Percentiles rank a stretch among this genome's conserved stretches.
Evolutionary conservation across 1,140 invertebrate genomes (phyloP).

Genomic region (Conus betulinus): DNA sequence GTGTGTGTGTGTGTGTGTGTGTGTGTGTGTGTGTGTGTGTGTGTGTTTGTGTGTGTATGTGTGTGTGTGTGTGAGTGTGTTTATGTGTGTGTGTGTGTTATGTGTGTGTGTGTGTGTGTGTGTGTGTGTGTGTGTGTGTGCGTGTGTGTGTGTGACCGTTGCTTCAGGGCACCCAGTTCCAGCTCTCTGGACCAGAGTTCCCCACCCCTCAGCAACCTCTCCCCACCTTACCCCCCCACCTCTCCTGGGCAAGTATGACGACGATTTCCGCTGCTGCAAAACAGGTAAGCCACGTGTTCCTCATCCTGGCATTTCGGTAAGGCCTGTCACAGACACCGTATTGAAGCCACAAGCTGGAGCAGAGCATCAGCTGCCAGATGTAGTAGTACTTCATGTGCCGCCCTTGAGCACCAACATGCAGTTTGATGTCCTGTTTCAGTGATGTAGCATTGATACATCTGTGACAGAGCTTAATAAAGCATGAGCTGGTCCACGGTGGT

Average conservation of each 20-base stretch:
- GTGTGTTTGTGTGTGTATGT: not conserved
- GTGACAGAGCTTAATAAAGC: too few species aligned
- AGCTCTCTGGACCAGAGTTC: slow-evolving; percentile 68
- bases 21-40: not conserved
- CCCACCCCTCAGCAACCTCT: slow-evolving; percentile 67
- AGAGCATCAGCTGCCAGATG: too few species aligned
- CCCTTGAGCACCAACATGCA: too few species aligned
- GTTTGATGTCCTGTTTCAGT: too few species aligned
- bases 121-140: not conserved
- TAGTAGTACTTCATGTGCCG: too few species aligned
- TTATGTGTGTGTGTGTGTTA: not conserved
- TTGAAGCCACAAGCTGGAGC: too few species aligned
- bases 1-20: not conserved
- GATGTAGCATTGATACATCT: too few species aligned
- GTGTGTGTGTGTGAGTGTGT: not conserved
- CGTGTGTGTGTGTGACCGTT: not conserved
- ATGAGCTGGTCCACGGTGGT: too few species aligned
- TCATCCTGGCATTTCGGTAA: not conserved
- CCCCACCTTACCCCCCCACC: slow-evolving; percentile 75
- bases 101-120: not conserved
- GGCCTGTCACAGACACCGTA: not conserved
- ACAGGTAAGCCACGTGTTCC: slow-evolving; percentile 83
- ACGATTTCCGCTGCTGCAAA: slow-evolving; percentile 94
- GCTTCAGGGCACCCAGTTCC: slow-evolving; percentile 52
- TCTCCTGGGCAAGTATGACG: slow-evolving; percentile 83